Percentiles rank a stretch among this genome's conserved stretches.
Evolutionary conservation across 1,140 invertebrate species (phyloP).

Genomic region (Aphaenogaster rudis): DNA sequence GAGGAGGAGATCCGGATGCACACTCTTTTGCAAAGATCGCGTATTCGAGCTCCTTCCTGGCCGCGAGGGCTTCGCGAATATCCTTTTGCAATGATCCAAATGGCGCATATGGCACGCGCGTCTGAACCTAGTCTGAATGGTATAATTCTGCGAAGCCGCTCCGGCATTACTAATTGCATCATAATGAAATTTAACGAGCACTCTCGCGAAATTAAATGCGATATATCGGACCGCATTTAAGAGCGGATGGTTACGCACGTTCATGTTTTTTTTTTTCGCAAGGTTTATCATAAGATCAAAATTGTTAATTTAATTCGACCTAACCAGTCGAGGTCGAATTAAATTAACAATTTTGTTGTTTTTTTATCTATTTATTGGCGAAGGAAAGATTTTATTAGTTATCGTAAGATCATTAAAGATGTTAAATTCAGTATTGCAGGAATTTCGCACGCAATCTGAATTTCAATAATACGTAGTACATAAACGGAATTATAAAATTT

Average conservation of each 20-base stretch:
- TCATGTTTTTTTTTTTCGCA: background rate
- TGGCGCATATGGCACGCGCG: conserved; percentile 32
- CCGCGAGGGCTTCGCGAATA: conserved; percentile 32
- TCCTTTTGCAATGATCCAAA: conserved; percentile 32
- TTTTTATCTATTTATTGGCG: too few species aligned
- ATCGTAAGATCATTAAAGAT: background rate
- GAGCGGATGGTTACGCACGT: background rate
- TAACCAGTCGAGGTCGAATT: too few species aligned
- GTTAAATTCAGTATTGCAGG: background rate
- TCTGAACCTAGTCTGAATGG: conserved; percentile 3
- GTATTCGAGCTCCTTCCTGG: conserved; percentile 30
- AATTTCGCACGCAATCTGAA: background rate
- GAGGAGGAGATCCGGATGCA: conserved; percentile 33
- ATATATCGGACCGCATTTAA: background rate
- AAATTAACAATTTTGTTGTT: too few species aligned
- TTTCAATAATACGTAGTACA: background rate
- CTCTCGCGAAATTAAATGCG: conserved; percentile 18
- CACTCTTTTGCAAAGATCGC: conserved; percentile 43
- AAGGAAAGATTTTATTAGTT: too few species aligned
- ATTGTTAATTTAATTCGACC: too few species aligned
- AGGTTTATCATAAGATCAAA: background rate
- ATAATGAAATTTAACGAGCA: conserved; percentile 1
- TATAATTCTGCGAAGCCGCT: background rate
- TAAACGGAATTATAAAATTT: background rate
- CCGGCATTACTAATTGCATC: background rate